phyloP scores from a whole-genome alignment of 2,888 invertebrate genomes.

The Agrotis segetum region DNA sequence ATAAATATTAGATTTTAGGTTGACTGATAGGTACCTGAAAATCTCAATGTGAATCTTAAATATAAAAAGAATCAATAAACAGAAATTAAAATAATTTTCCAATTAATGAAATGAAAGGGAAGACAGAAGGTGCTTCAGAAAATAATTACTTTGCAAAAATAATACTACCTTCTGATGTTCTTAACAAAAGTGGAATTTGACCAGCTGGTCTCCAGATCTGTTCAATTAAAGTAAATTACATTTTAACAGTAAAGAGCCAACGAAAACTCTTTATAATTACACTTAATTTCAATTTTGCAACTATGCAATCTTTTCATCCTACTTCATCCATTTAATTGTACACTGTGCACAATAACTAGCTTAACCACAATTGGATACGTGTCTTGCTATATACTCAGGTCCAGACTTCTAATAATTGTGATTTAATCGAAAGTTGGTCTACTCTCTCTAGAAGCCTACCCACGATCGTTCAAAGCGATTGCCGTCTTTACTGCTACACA shows the following conservation, averaged over 20 bases:
- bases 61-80: background rate
- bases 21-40: background rate
- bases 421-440: slow-evolving; percentile 47
- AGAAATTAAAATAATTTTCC: background rate
- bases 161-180: background rate
- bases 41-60: background rate
- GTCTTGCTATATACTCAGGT: slow-evolving; percentile 12
- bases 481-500: slow-evolving; percentile 39
- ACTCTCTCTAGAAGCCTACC: slow-evolving; percentile 50
- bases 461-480: slow-evolving; percentile 55
- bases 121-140: background rate
- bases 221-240: slow-evolving; percentile 20
- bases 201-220: slow-evolving; percentile 17
- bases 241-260: slow-evolving; percentile 8
- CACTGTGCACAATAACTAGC: slow-evolving; percentile 2
- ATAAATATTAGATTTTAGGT: background rate
- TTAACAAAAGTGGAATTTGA: background rate
- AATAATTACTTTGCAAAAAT: background rate
- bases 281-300: slow-evolving; percentile 36
- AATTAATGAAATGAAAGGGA: background rate
- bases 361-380: slow-evolving; percentile 6
- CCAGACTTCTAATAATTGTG: slow-evolving; percentile 38
- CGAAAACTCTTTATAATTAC: slow-evolving; percentile 42
- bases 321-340: slow-evolving; percentile 48
- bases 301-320: slow-evolving; percentile 51